Evolutionary conservation across 30 jellyfish, hydroid and myxozoan species (phyloP).

Genomic region (Turritopsis dohrnii): DNA sequence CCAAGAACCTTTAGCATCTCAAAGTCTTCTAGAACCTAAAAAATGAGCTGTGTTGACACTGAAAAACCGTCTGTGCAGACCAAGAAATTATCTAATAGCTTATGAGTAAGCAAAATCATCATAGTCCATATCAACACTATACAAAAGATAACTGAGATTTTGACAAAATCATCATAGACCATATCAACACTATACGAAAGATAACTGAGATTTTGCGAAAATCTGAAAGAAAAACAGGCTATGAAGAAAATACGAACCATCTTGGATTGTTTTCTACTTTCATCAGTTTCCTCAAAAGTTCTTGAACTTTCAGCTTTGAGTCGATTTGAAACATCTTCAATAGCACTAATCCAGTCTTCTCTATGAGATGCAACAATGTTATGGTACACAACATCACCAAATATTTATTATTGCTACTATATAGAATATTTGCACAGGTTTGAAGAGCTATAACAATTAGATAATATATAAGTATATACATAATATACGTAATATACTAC

Average conservation of each 20-base stretch:
- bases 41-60: not conserved
- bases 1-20: conserved; percentile 95
- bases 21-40: conserved; percentile 81
- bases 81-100: no score
- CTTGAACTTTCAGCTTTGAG: conserved; percentile 29
- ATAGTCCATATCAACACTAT: no score
- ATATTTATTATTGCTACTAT: no score
- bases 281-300: not conserved
- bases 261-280: not conserved
- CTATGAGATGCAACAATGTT: conserved; percentile 21
- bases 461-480: no score
- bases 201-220: not conserved
- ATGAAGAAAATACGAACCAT: conserved; percentile 1
- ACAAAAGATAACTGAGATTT: no score
- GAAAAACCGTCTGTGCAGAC: no score
- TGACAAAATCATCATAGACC: not conserved
- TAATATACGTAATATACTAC: no score
- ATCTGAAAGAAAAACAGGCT: not conserved
- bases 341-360: conserved; percentile 80
- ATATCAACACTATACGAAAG: no score
- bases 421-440: no score
- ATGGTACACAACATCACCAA: no score
- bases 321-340: conserved; percentile 56
- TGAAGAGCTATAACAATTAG: no score
- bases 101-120: no score